Conservation (phyloP, 2,797 vertebrate genomes). For the Limnodromus scolopaceus region DNA sequence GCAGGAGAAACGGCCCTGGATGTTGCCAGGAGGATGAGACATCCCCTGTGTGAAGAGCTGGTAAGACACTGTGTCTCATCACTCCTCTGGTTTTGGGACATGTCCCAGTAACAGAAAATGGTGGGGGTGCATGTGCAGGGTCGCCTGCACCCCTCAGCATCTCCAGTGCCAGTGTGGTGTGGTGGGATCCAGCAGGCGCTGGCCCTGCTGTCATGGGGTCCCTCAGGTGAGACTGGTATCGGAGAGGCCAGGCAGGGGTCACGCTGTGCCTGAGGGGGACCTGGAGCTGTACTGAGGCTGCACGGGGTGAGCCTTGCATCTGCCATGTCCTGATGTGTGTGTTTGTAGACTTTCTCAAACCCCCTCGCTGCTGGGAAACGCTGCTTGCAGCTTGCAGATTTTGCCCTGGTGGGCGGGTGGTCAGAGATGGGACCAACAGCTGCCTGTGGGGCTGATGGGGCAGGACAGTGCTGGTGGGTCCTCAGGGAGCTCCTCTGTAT, state of each 20-base stretch:
- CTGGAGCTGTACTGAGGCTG: background rate
- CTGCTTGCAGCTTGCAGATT: accelerated
- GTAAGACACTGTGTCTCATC: conserved; percentile 63
- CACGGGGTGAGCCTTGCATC: background rate
- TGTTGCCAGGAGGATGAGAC: conserved; percentile 80
- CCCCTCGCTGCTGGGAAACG: accelerated
- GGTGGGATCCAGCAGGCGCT: background rate
- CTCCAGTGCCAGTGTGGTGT: background rate
- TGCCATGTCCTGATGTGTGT: accelerated
- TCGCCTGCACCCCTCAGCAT: background rate
- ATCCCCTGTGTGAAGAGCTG: conserved; percentile 84
- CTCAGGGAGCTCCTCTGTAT: background rate
- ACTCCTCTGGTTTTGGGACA: background rate
- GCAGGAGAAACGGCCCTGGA: conserved; percentile 82
- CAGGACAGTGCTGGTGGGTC: background rate
- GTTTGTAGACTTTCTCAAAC: background rate
- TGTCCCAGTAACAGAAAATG: accelerated
- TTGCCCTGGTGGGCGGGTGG: background rate
- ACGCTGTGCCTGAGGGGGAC: accelerated
- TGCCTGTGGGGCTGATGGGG: background rate
- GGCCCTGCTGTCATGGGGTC: background rate
- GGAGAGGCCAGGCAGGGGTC: background rate
- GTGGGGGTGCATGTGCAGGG: background rate
- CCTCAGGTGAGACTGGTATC: background rate
- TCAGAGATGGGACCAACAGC: background rate